Base-by-base conservation (phyloP, 2,888 invertebrate genomes). In the Osmoderma eremita region DNA sequence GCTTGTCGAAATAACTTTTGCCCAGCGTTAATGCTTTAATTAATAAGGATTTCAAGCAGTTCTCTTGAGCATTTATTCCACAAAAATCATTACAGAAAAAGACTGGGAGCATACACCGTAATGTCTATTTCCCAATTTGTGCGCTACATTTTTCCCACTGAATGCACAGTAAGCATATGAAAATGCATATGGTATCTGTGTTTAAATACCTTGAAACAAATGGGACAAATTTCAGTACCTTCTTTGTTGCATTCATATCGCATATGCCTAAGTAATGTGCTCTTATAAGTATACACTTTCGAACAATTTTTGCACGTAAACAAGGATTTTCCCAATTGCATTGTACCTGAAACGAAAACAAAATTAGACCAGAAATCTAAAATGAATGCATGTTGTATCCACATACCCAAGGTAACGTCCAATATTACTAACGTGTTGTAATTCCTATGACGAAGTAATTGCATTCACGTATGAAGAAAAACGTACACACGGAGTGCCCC, bases 201-300 rank as follows among this genome's bases (percentile, higher is more conserved):
- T 15, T 69, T 72, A 45, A 70, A 72, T 41, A 69, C 54, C 58
- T 68, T 72, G 20, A 50, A 45, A 69, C 87, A 87, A 71, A 83
- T 82, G 0, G 81, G 81, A 70, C 87, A 87, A 67, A 81, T 80
- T 70, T 85, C 84, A 20, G 82, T 83, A 0, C 86, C 86, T 70
- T 81, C 81, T 67, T 85, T 83, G 65, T 87, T 86, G 72, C 87
- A 87, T 73, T 87, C 87, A 71, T 84, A 82, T 62, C 83, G 83
- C 69, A 85, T 74, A 71, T 87, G 87, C 12, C 86, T 83, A 67
- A 82, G 82, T 71, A 87, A 81, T 73, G 86, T 86, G 72, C 85
- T 83, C 69, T 84, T 81, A 78, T 86, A 85, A 15, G 84, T 83
- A 73, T 87, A 87, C 48, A 79, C 79, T 72, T 86, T 86, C 51